These are phyloP conservation scores for Idaea aversata DNA, from an alignment of 2,888 invertebrate species.

Conservation along the genomic window DNA sequence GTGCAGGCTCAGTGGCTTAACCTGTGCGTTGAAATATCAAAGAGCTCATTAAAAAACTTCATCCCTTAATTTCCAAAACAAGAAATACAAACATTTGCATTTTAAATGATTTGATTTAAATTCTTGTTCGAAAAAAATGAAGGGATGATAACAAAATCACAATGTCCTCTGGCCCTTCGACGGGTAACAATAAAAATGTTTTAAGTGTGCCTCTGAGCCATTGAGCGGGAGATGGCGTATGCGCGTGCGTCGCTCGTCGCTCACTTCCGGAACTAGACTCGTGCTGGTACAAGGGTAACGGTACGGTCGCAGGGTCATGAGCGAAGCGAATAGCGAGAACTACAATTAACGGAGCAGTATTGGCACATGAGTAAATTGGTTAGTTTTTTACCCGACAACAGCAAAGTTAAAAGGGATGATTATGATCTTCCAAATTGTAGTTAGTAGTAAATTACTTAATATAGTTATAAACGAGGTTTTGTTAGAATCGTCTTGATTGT, in stretches of 20 bases:
- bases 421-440: too few relatives aligned
- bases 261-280: slow-evolving; percentile 64
- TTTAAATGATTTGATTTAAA: slow-evolving; percentile 17
- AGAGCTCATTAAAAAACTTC: neutral
- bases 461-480: too few relatives aligned
- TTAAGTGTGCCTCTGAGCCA: slow-evolving; percentile 78
- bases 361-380: too few relatives aligned
- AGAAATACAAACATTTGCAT: slow-evolving; percentile 12
- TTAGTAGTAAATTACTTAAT: too few relatives aligned
- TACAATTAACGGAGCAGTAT: neutral
- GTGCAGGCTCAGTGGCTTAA: neutral
- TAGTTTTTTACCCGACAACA: too few relatives aligned
- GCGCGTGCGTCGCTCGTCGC: slow-evolving; percentile 69
- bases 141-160: slow-evolving; percentile 54
- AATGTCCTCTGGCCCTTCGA: slow-evolving; percentile 45
- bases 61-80: neutral
- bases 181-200: slow-evolving; percentile 74
- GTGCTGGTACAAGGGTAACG: slow-evolving; percentile 42
- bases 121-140: slow-evolving; percentile 12
- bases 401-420: too few relatives aligned
- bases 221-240: slow-evolving; percentile 58
- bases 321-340: slow-evolving; percentile 12
- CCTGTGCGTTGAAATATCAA: neutral
- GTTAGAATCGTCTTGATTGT: too few relatives aligned
- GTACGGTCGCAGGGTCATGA: neutral